Evolutionary conservation across 2,113 vertebrate species (phyloP).

Genomic region (Toxotes jaculatrix): DNA sequence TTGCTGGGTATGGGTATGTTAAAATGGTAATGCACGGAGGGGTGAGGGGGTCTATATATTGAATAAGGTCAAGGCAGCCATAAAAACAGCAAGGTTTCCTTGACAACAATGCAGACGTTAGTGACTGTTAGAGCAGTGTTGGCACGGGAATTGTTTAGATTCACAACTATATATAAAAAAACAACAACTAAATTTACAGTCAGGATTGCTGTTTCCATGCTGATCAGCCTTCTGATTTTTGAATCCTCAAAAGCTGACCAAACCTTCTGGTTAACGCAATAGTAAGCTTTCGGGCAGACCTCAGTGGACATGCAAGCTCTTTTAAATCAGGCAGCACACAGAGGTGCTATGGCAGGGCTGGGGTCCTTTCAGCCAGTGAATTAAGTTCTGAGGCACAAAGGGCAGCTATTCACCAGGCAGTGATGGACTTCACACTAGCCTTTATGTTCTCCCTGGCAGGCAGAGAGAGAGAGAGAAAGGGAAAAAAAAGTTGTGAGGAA

Average conservation of each 20-base stretch:
- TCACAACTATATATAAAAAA: slow-evolving; percentile 7
- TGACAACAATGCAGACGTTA: slow-evolving; percentile 61
- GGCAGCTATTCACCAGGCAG: slow-evolving; percentile 76
- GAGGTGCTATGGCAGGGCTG: slow-evolving; percentile 72
- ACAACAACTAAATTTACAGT: not conserved
- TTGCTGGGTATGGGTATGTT: slow-evolving; percentile 27
- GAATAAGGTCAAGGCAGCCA: slow-evolving; percentile 53
- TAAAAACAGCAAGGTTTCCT: slow-evolving; percentile 57
- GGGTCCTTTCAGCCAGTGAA: slow-evolving; percentile 80
- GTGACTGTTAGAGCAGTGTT: slow-evolving; percentile 30
- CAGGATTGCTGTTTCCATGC: not conserved
- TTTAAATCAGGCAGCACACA: slow-evolving; percentile 77
- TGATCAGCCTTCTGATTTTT: slow-evolving; percentile 10
- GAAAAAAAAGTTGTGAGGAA: slow-evolving; percentile 41
- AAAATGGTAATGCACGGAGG: slow-evolving; percentile 29
- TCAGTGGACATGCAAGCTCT: slow-evolving; percentile 48
- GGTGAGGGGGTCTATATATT: slow-evolving; percentile 34
- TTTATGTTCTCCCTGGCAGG: slow-evolving; percentile 75
- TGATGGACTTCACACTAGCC: slow-evolving; percentile 80
- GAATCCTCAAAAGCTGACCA: slow-evolving; percentile 17
- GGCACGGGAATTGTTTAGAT: slow-evolving; percentile 32
- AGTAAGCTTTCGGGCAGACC: slow-evolving; percentile 50
- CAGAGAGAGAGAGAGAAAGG: slow-evolving; percentile 40
- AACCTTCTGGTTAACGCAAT: slow-evolving; percentile 20
- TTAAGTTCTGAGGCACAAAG: slow-evolving; percentile 82